phyloP scores from a whole-genome alignment of 1,140 invertebrate genomes.

The Zaprionus capensis region DNA sequence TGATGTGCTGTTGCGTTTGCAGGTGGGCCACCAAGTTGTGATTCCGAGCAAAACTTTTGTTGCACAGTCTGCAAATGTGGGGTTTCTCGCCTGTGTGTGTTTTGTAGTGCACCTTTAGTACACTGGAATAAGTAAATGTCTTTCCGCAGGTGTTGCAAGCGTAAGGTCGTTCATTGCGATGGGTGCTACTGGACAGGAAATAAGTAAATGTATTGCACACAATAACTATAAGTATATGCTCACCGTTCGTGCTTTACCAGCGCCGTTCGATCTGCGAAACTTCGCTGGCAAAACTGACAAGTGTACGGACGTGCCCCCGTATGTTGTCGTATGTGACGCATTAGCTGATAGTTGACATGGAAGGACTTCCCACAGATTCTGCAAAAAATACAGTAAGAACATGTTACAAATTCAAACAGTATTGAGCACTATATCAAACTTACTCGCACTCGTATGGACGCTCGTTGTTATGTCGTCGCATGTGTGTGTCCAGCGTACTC shows the following conservation, averaged over 20 bases:
- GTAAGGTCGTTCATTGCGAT: conserved; percentile 91
- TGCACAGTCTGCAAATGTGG: conserved; percentile 69
- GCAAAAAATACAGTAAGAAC: background rate
- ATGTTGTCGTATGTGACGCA: conserved; percentile 79
- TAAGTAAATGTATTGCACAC: background rate
- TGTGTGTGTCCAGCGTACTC: conserved; percentile 75
- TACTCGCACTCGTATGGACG: conserved; percentile 81
- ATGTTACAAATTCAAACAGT: no score
- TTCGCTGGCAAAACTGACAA: conserved; percentile 88
- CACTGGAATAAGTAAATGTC: conserved; percentile 89
- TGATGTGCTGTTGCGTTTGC: conserved; percentile 74
- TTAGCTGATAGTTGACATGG: conserved; percentile 80
- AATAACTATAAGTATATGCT: background rate
- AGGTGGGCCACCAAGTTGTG: conserved; percentile 80
- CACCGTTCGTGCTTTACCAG: conserved; percentile 86
- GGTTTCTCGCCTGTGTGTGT: conserved; percentile 82
- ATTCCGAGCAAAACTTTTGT: conserved; percentile 71
- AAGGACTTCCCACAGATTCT: conserved; percentile 78
- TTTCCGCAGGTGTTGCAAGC: conserved; percentile 89
- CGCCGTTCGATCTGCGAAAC: conserved; percentile 87
- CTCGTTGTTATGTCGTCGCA: conserved; percentile 78
- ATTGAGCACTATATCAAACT: conserved; percentile 14
- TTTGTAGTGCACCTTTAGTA: conserved; percentile 86
- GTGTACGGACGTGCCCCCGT: conserved; percentile 86
- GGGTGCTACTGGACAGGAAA: conserved; percentile 77